Percentiles rank a stretch among this genome's conserved stretches.
Evolutionary conservation across 1,140 invertebrate species (phyloP).

Genomic region (Tigriopus japonicus): DNA sequence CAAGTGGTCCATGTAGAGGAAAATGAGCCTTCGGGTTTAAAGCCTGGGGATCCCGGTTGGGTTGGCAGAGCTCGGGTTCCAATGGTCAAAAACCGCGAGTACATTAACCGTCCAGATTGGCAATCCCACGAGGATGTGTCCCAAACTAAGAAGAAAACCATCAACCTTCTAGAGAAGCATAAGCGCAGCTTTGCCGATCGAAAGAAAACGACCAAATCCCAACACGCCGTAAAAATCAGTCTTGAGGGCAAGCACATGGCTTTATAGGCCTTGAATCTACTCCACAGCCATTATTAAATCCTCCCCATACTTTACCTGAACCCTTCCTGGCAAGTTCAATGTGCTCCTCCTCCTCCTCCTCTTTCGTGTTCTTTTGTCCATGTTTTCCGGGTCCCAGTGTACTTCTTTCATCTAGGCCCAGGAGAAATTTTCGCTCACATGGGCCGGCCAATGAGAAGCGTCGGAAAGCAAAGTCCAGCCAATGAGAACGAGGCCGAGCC

Average conservation of each 20-base stretch:
- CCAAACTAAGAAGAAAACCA: constrained; percentile 52
- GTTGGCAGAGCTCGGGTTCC: constrained; percentile 86
- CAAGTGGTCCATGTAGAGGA: not conserved
- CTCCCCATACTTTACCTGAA: not conserved
- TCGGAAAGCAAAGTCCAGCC: too few species aligned
- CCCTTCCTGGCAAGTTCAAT: not conserved
- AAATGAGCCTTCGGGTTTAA: constrained; percentile 25
- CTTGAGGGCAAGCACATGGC: constrained; percentile 91
- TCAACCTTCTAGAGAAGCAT: constrained; percentile 73
- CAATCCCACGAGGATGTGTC: constrained; percentile 59
- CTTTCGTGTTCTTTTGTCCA: too few species aligned
- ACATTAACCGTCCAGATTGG: constrained; percentile 82
- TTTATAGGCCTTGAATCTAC: constrained; percentile 28
- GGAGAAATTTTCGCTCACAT: too few species aligned
- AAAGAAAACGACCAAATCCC: constrained; percentile 52
- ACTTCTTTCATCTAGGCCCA: too few species aligned
- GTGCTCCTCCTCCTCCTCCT: too few species aligned
- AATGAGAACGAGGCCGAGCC: too few species aligned
- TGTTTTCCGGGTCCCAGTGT: too few species aligned
- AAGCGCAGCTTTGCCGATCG: constrained; percentile 70
- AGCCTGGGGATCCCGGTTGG: constrained; percentile 90
- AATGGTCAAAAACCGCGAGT: constrained; percentile 85
- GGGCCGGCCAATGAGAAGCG: too few species aligned
- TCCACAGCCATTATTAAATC: not conserved
- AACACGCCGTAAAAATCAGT: constrained; percentile 72